phyloP scores from a whole-genome alignment of 1,140 invertebrate species.

The Wiebesia pumilae region DNA sequence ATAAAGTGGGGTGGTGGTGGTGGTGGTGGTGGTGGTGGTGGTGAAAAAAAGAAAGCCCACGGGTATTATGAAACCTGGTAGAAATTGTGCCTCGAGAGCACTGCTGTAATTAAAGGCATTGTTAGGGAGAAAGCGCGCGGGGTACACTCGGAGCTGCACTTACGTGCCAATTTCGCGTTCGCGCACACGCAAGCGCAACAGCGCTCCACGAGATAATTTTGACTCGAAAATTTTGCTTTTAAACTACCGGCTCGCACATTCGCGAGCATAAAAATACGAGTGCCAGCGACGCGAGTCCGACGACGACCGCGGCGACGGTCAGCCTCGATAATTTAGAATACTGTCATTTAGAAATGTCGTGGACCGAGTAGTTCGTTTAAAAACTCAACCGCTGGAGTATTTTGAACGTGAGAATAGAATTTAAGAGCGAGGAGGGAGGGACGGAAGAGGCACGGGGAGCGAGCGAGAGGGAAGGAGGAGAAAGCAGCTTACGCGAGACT shows the following conservation, averaged over 20 bases:
- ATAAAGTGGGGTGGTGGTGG: no score
- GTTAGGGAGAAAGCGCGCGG: neutral
- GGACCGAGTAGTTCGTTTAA: no score
- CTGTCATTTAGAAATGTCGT: no score
- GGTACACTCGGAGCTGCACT: neutral
- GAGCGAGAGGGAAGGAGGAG: neutral
- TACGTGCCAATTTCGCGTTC: neutral
- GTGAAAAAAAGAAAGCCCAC: slow-evolving; percentile 34
- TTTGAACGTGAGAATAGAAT: neutral
- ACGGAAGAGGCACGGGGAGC: neutral
- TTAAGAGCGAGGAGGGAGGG: no score
- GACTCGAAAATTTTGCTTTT: no score
- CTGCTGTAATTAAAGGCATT: slow-evolving; percentile 33
- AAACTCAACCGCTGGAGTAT: neutral
- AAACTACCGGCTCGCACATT: no score
- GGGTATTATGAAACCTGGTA: slow-evolving; percentile 27
- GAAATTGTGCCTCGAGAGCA: slow-evolving; percentile 31
- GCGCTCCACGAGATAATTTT: no score
- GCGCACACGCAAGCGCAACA: neutral
- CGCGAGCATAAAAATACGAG: no score
- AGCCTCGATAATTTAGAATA: neutral
- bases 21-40: no score
- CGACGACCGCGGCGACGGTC: neutral
- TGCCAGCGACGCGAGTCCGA: no score
- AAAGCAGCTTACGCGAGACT: slow-evolving; percentile 45